Base-by-base conservation (phyloP, 2,888 invertebrate genomes). In the Altica lythri region DNA sequence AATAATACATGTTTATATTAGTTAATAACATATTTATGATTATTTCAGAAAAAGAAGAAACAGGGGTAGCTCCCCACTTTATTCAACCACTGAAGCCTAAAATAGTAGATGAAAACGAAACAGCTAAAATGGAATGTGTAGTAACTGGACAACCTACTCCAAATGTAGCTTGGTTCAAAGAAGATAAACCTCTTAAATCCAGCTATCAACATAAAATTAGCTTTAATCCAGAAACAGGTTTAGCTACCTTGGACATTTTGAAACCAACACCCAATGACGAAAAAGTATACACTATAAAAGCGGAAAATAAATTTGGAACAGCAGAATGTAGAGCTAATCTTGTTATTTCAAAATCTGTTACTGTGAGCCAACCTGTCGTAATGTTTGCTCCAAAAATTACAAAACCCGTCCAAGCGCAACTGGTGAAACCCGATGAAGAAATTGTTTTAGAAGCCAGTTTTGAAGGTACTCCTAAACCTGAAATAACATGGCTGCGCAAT, bases 401-500 rank as follows among this genome's bases (percentile, higher is more conserved):
- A 43, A 84, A 87, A 71, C 90, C 93, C 51, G 79, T 95, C 50
- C 84, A 86, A 74, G 90, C 92, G 8, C 78, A 87, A 60, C 81
- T 88, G 43, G 84, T 89, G 48, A 83, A 83, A 67, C 84, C 85
- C 69, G 85, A 86, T 51, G 83, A 86, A 60, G 83, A 86, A 25
- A 80, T 92, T 55, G 79, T 83, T 45, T 79, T 92, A 54, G 82
- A 82, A 64, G 89, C 89, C 17, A 82, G 83, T 64, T 92, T 88
- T 73, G 85, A 86, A 69, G 89, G 90, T 37, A 75, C 79, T 44
- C 86, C 89, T 8, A 79, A 80, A 60, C 86, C 86, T n/a, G 84
- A 84, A 71, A 81, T 95, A 14, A 87, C 85, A 70, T 96, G 95
- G 96, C 84, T 83, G 68, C 85, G 88, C 67, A 93, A 94, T 74